Base-by-base conservation (phyloP, 2,888 invertebrate genomes). In the Lasioglossum calceatum region DNA sequence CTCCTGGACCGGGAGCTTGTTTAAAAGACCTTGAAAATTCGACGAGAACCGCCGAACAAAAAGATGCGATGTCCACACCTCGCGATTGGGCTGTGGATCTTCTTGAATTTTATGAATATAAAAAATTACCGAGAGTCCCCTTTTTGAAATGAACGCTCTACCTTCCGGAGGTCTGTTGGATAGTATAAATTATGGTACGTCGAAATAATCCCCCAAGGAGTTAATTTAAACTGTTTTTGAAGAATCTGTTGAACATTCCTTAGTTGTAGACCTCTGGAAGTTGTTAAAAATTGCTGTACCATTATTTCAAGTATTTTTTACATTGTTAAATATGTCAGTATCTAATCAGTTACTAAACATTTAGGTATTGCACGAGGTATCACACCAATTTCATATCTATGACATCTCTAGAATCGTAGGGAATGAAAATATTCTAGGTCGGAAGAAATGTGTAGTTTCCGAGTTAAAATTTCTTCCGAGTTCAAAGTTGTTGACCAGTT, bases 1-100 rank as follows among this genome's bases (percentile, higher is more conserved):
- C 54, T 89, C 67, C 32, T 91, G 47, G 89, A 91, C 54, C 89
- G 88, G 54, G 88, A 82, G 83, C 81, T 90, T 74, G 91, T 86
- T 72, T 91, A 87, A 82, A 42, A 7, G 14, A 44, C 12, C 32
- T 16, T 32, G 19, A 32, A 32, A 32, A 16, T 16, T 64, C 71
- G 58, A n/a, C 36, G 36, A 54, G 39, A 42, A 74, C 7, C 36
- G 19, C 27, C 64, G 10, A 44, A 32, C 12, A 44, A 7, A 42
- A 42, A 19, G 14, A 47, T 47, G n/a, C 67, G 39, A 50, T 50
- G 23, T 36, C 27, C 47, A 23, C 5, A 23, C 3, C 16, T 50
- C 19, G 4, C n/a, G 58, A 81, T 50, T 70, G 39, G 19, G 4
- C 36, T 23, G 67, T 39, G 39, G 67, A 70, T 23, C 3, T 36